These are phyloP conservation scores for Lepeophtheirus salmonis DNA, from an alignment of 1,140 invertebrate genomes.

Conservation along the genomic window DNA sequence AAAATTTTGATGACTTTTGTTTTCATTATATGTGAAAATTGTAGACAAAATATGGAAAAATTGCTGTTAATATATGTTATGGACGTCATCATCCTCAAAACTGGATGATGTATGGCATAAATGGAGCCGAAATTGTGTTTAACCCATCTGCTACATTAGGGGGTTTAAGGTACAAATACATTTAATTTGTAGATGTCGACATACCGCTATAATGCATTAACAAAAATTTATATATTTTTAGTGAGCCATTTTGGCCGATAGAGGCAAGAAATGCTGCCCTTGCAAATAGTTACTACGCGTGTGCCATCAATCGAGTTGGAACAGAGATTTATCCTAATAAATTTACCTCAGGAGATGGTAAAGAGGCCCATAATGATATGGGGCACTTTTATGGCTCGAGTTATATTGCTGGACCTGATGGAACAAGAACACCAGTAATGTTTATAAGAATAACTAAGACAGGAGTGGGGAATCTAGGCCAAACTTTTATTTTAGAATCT, in stretches of 20 bases:
- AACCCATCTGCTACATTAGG: slow-evolving; percentile 92
- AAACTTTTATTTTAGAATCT: too few relatives aligned
- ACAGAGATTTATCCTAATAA: slow-evolving; percentile 66
- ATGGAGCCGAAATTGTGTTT: slow-evolving; percentile 97
- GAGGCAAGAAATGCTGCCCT: slow-evolving; percentile 93
- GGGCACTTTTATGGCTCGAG: slow-evolving; percentile 95
- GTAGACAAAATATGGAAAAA: slow-evolving; percentile 55
- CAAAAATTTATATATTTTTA: slow-evolving; percentile 31
- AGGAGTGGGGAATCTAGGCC: too few relatives aligned
- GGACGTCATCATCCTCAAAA: slow-evolving; percentile 93
- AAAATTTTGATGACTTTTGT: too few relatives aligned
- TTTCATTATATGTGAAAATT: too few relatives aligned
- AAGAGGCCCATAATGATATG: slow-evolving; percentile 74
- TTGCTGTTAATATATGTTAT: slow-evolving; percentile 94
- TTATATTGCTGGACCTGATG: slow-evolving; percentile 84
- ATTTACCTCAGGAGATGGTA: slow-evolving; percentile 84
- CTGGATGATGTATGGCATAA: slow-evolving; percentile 90
- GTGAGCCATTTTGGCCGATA: slow-evolving; percentile 87
- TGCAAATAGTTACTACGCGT: slow-evolving; percentile 83
- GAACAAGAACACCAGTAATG: slow-evolving; percentile 59
- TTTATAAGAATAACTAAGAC: slow-evolving; percentile 3
- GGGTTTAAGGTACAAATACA: slow-evolving; percentile 33
- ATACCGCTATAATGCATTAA: too few relatives aligned
- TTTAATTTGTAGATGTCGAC: neutral
- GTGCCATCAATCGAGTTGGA: slow-evolving; percentile 89